phyloP scores from a whole-genome alignment of 2,797 vertebrate genomes.

The Pantherophis vulpinus region DNA sequence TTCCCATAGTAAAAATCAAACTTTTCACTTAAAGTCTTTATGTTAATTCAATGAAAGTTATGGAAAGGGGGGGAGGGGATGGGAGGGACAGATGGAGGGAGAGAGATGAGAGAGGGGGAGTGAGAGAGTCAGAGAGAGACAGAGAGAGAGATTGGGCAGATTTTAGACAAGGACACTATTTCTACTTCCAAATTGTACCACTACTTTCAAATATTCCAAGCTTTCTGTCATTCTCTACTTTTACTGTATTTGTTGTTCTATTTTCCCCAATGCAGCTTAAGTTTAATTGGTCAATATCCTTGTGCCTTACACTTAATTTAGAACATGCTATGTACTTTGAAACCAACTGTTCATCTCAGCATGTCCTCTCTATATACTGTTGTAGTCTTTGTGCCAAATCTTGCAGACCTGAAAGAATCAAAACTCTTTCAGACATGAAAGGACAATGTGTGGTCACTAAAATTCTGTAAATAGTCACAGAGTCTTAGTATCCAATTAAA shows the following conservation, averaged over 20 bases:
- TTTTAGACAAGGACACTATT: background rate
- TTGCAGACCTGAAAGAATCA: accelerated
- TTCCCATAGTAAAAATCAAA: background rate
- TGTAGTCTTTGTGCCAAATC: background rate
- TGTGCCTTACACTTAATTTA: background rate
- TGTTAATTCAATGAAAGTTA: background rate
- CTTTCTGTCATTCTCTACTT: background rate
- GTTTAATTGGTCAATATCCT: conserved; percentile 23
- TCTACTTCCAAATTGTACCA: background rate
- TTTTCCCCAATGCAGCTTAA: conserved; percentile 8
- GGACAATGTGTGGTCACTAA: accelerated
- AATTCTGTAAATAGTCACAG: accelerated
- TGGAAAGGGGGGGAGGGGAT: background rate
- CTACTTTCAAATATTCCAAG: background rate
- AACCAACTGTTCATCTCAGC: conserved; percentile 12
- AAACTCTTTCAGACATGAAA: background rate
- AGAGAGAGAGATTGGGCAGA: background rate
- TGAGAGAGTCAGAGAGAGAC: too few species aligned
- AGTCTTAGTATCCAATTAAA: background rate
- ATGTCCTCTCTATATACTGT: background rate
- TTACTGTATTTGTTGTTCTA: background rate
- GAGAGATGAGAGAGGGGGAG: too few species aligned
- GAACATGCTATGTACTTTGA: background rate
- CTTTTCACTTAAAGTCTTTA: background rate
- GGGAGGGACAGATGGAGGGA: too few species aligned